Conservation (phyloP, 2,797 vertebrate species). For the Clarias fuscus region DNA sequence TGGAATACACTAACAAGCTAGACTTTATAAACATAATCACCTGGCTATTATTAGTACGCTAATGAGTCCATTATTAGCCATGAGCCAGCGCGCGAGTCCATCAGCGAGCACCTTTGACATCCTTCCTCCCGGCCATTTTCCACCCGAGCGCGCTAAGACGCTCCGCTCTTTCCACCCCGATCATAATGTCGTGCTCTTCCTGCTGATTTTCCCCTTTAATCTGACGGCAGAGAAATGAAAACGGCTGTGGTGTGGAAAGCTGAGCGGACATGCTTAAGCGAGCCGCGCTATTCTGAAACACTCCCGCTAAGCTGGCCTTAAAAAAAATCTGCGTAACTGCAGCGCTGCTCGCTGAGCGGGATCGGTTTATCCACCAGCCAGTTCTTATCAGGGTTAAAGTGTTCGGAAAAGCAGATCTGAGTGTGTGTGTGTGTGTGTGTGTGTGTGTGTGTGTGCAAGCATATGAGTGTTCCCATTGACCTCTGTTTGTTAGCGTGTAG, state of each 20-base stretch:
- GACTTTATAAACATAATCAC: conserved; percentile 6
- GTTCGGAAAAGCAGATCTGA: conserved; percentile 52
- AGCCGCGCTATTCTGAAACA: conserved; percentile 37
- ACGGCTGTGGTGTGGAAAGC: conserved; percentile 25
- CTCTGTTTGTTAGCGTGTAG: conserved; percentile 52
- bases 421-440: conserved; percentile 12
- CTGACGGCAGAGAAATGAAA: conserved; percentile 39
- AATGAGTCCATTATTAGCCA: neutral
- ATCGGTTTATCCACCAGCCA: conserved; percentile 60
- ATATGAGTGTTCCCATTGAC: conserved; percentile 47
- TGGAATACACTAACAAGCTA: too few relatives aligned
- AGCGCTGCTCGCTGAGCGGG: conserved; percentile 70
- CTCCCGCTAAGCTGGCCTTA: conserved; percentile 67
- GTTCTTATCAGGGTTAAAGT: conserved; percentile 63
- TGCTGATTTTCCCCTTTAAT: conserved; percentile 37
- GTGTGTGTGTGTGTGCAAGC: conserved; percentile 41
- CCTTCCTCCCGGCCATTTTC: conserved; percentile 20
- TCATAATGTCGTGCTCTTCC: conserved; percentile 37
- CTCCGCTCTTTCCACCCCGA: conserved; percentile 26
- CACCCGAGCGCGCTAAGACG: conserved; percentile 19
- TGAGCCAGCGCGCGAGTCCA: neutral
- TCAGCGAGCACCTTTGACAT: conserved; percentile 26
- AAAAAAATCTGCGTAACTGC: conserved; percentile 70
- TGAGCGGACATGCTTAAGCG: conserved; percentile 33
- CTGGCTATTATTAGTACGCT: neutral